Evolutionary conservation across 2,888 invertebrate species (phyloP), one percentile per base, ranked within the genome.

Genomic region (Diarsia rubi): DNA sequence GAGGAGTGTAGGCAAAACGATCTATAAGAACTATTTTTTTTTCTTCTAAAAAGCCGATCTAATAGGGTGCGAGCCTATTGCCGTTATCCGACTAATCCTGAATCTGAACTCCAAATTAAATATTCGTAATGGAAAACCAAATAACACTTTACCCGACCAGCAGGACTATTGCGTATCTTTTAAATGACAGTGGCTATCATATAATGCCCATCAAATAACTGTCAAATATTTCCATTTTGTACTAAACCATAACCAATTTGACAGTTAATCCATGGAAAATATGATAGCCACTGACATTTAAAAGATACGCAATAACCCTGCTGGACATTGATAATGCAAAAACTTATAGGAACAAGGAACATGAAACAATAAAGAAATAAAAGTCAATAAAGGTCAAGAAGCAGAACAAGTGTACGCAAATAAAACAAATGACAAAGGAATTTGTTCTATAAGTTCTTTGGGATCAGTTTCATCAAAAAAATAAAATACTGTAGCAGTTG

Each of bases 371-470:
- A n/a, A 42, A 52, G 1, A 66, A 31, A 52, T 27, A 27, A 8
- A 49, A 67, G 47, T 52, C 47, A 31, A 52, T 57, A 59, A 54
- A 71, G 24, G 9, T 27, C 57, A 68, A 54, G 27, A 79, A 60
- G 16, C 16, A 66, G n/a, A 3, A 67, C 27, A 65, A 47, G 24
- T 82, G 24, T 54, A 60, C 37, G 45, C 47, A 83, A 78, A 63
- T 77, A 59, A 66, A 78, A 60, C 0, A 47, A 67, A 69, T 42
- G 54, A 24, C 45, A 60, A 62, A 65, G 14, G 19, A 59, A 64
- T 59, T 78, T 49, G 45, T 63, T 57, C 57, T n/a, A 1, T 52
- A 47, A 52, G 52, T 59, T 84, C 67, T 72, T 68, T 69, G 19
- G 16, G 59, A 44, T 52, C 42, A 16, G 19, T 45, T 59, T 57